Evolutionary conservation across 2,888 invertebrate species (phyloP), one percentile per base, ranked within the genome.

Genomic region (Mythimna ferrago): DNA sequence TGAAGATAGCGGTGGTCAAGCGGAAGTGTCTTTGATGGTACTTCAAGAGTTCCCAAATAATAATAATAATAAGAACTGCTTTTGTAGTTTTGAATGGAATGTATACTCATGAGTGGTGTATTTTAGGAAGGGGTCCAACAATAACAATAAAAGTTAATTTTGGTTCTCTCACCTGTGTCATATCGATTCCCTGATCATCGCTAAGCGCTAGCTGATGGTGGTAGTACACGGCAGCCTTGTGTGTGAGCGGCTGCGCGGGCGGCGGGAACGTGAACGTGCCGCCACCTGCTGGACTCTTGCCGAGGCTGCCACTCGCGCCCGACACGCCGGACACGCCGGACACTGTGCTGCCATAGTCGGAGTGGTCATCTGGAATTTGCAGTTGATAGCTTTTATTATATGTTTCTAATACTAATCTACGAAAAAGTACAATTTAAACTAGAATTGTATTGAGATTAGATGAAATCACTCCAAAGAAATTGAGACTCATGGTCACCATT

Each of bases 171-270:
- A 98, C 98, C 97, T 98, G 98, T 82, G 98, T 98, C 97, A 98
- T 97, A 94, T 98, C 98, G 89, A 98, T 98, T 79, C 98, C 98
- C 94, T 98, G 98, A 93, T 98, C 98, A 92, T 98, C 98, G 90
- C 98, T 98, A 78, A 98, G 96, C 76, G 98, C 98, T 86, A 98
- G 96, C 93, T 98, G 98, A 87, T 98, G 98, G 88, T 98, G 98
- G 94, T 98, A 98, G 91, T 97, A 98, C 2, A 98, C 98, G 1
- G 98, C 98, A 1, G 97, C 97, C 89, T 98, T 98, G 90, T 98
- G 98, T 6, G 98, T 98, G 86, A 98, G 97, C 5, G 97, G 97
- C 88, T 97, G 97, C 80, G 97, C 96, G 58, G 97, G 97, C 11
- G 97, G 97, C 26, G 97, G 98, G 93, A 98, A 98, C 51, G 98